Evolutionary conservation across 2,888 invertebrate species (phyloP).

Genomic region (Meiosimyza decipiens): DNA sequence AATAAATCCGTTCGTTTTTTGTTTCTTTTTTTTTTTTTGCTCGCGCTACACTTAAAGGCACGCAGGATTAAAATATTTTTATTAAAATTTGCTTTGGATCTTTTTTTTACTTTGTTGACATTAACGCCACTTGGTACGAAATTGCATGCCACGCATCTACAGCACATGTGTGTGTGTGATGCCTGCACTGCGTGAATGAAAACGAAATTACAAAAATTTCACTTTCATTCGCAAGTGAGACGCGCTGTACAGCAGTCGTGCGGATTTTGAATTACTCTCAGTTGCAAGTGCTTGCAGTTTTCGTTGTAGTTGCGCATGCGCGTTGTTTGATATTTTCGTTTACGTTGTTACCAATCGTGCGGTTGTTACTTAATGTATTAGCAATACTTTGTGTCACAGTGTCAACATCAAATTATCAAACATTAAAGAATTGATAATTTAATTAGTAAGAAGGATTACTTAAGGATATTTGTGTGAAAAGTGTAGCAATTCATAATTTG

Average conservation of each 20-base stretch:
- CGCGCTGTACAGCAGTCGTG: slow-evolving; percentile 52
- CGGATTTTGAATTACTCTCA: not conserved
- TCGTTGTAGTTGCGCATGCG: not conserved
- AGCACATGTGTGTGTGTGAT: slow-evolving; percentile 12
- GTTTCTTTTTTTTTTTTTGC: not conserved
- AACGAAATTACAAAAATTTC: slow-evolving; percentile 60
- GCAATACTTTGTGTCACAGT: not conserved
- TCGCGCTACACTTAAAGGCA: slow-evolving; percentile 20
- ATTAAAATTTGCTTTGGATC: not conserved
- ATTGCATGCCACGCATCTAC: too few species aligned
- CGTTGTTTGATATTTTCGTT: too few species aligned
- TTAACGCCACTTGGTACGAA: slow-evolving; percentile 15
- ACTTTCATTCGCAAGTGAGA: slow-evolving; percentile 62
- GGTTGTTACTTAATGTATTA: not conserved
- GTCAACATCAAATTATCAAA: not conserved
- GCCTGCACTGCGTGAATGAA: slow-evolving; percentile 52
- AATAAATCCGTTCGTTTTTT: not conserved
- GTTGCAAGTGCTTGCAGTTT: slow-evolving; percentile 8
- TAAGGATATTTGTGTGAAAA: not conserved
- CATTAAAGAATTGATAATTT: not conserved
- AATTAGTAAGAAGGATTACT: slow-evolving; percentile 10
- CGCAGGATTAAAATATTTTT: slow-evolving; percentile 31
- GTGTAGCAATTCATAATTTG: not conserved
- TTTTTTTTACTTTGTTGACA: slow-evolving; percentile 3
- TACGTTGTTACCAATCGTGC: too few species aligned